Evolutionary conservation across 2,113 vertebrate genomes (phyloP), one percentile per base, ranked within the genome.

Genomic region (Hylia prasina): DNA sequence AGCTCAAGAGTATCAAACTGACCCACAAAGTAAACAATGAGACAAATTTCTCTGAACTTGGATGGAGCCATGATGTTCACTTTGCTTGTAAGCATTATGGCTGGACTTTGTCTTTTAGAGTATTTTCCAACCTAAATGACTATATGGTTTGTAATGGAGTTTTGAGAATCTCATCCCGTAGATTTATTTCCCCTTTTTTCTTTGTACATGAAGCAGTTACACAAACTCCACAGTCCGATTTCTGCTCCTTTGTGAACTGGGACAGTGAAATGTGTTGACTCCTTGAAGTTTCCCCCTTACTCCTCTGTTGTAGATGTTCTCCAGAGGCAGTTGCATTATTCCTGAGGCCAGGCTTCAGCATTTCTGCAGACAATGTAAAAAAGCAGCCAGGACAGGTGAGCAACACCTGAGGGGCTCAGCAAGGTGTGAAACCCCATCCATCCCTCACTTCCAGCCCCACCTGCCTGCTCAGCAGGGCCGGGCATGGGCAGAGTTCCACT

Each of bases 51-150:
- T 44, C 70, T 78, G 63, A 42, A 33, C 18, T 58, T 75, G 1
- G 13, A 56, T n/a, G 13, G 23, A 12, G 14, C 13, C 0, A 0
- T 7, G 12, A 23, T 18, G 15, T 45, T 45, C n/a, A 14, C 45
- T 63, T 63, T 27, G 22, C 42, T 57, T 44, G 15, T 3, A 57
- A 56, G 57, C 39, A 35, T 31, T 39, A 58, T 2, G 13, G 53
- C 10, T 61, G 33, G 16, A 57, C 23, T 77, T 35, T 4, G 14
- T 40, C 25, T 54, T 64, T 44, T 28, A 75, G 15, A 11, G 22
- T 27, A 15, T 47, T 83, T 73, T 83, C 30, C 50, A 85, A 2
- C 69, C 21, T 28, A 71, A 89, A 35, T 17, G 9, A 37, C 15
- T 25, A 19, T 3, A 48, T 27, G 10, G 3, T 40, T 75, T 71